A percentile compares a stretch with the other conserved stretches of the same genome.
These are phyloP conservation scores for Episyrphus balteatus DNA, from an alignment of 1,140 invertebrate species.

Conservation along the genomic window DNA sequence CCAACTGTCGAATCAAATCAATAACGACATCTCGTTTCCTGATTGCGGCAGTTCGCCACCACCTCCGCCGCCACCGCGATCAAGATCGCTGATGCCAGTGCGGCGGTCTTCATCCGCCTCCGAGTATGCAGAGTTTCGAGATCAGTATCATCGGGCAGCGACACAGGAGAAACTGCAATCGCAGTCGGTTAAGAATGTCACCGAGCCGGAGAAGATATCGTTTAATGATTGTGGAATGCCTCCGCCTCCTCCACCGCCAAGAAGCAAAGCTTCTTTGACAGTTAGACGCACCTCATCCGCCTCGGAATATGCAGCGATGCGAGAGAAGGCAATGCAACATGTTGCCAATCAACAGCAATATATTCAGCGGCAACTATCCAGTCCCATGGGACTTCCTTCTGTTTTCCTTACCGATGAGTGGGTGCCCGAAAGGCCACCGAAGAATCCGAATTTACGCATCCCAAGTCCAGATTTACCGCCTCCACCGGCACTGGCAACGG, in stretches of 20 bases:
- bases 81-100: slow-evolving; percentile 40
- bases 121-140: slow-evolving; percentile 47
- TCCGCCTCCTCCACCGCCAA: slow-evolving; percentile 33
- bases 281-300: slow-evolving; percentile 30
- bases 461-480: slow-evolving; percentile 61
- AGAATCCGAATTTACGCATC: slow-evolving; percentile 58
- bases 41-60: slow-evolving; percentile 21
- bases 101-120: slow-evolving; percentile 56
- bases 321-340: slow-evolving; percentile 32
- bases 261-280: slow-evolving; percentile 26
- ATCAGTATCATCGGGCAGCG: slow-evolving; percentile 19
- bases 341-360: slow-evolving; percentile 30
- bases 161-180: slow-evolving; percentile 14
- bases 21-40: neutral
- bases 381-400: slow-evolving; percentile 6
- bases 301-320: slow-evolving; percentile 29
- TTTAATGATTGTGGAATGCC: slow-evolving; percentile 35
- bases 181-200: slow-evolving; percentile 27
- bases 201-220: slow-evolving; percentile 27
- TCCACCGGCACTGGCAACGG: slow-evolving; percentile 50
- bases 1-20: neutral
- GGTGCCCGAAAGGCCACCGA: slow-evolving; percentile 57
- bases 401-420: slow-evolving; percentile 56
- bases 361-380: neutral
- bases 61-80: slow-evolving; percentile 46